Evolutionary conservation across 2,888 invertebrate species (phyloP).

Genomic region (Zygothrica quintamaculata): DNA sequence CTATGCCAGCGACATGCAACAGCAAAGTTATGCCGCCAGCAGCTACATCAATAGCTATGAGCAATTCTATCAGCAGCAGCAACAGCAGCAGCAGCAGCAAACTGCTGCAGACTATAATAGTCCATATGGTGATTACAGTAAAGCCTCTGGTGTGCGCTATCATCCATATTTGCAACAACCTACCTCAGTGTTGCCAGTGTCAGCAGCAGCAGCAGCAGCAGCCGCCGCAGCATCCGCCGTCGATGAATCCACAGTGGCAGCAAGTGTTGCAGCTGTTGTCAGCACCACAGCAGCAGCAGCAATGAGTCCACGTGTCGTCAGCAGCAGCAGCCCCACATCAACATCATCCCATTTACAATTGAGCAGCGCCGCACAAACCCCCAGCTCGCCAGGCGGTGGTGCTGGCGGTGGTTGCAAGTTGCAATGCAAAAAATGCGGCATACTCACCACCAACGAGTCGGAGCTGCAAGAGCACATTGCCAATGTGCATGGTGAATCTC

Average conservation of each 20-base stretch:
- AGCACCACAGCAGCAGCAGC: constrained; percentile 67
- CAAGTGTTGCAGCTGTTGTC: constrained; percentile 36
- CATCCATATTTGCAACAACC: constrained; percentile 81
- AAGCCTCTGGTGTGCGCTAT: constrained; percentile 75
- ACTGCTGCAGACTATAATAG: constrained; percentile 48
- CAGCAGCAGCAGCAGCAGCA: constrained; percentile 21
- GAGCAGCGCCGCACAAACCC: constrained; percentile 58
- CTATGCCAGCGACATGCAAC: constrained; percentile 56
- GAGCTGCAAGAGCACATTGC: constrained; percentile 91
- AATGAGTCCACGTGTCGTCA: constrained; percentile 84
- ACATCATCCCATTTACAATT: constrained; percentile 77
- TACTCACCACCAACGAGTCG: constrained; percentile 90
- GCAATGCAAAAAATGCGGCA: constrained; percentile 94
- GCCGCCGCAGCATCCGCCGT: constrained; percentile 24
- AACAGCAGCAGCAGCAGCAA: constrained; percentile 71
- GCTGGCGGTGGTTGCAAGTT: constrained; percentile 84
- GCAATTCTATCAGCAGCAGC: constrained; percentile 83
- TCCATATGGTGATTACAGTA: constrained; percentile 61
- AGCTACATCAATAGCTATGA: constrained; percentile 83
- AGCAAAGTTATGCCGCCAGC: constrained; percentile 61
- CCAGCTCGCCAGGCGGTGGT: constrained; percentile 79
- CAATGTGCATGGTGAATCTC: constrained; percentile 86
- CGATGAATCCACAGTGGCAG: constrained; percentile 34
- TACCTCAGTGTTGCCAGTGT: constrained; percentile 54
- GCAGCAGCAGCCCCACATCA: constrained; percentile 84